Evolutionary conservation across 2,888 invertebrate genomes (phyloP).

Genomic region (Acrocera orbiculus): DNA sequence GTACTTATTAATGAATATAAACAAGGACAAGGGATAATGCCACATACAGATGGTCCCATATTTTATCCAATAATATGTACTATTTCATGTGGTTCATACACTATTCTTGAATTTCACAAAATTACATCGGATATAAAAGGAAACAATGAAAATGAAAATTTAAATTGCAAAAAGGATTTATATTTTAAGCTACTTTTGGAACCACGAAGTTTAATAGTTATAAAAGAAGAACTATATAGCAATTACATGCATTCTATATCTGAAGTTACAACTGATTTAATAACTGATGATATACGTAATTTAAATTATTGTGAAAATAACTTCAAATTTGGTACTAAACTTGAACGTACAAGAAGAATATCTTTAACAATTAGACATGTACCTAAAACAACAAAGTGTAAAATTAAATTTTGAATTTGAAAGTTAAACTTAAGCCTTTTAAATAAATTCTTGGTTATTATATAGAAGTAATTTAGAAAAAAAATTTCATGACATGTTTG

Average conservation of each 20-base stretch:
- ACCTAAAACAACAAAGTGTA: constrained; percentile 66
- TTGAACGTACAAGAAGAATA: constrained; percentile 65
- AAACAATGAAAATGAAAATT: constrained; percentile 26
- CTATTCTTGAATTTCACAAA: constrained; percentile 68
- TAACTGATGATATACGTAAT: constrained; percentile 44
- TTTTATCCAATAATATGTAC: constrained; percentile 88
- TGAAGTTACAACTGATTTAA: constrained; percentile 45
- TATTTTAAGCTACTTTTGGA: constrained; percentile 67
- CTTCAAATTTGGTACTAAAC: constrained; percentile 36
- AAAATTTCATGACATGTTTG: no score
- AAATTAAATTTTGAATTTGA: constrained; percentile 41
- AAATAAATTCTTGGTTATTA: no score
- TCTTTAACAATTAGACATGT: constrained; percentile 89
- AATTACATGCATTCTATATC: constrained; percentile 75
- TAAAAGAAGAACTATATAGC: constrained; percentile 67
- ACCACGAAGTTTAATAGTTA: constrained; percentile 70
- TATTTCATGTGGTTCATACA: constrained; percentile 79
- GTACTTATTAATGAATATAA: constrained; percentile 87
- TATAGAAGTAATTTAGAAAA: no score
- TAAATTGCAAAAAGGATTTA: constrained; percentile 15
- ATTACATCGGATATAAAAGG: constrained; percentile 6
- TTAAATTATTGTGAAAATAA: constrained; percentile 40
- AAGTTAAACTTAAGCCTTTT: no score
- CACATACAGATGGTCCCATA: constrained; percentile 88
- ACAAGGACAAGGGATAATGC: constrained; percentile 90